Percentiles rank a stretch among this genome's conserved stretches.
These are phyloP conservation scores for Agonopterix alstromeriana DNA, from an alignment of 2,888 invertebrate genomes.

Conservation along the genomic window DNA sequence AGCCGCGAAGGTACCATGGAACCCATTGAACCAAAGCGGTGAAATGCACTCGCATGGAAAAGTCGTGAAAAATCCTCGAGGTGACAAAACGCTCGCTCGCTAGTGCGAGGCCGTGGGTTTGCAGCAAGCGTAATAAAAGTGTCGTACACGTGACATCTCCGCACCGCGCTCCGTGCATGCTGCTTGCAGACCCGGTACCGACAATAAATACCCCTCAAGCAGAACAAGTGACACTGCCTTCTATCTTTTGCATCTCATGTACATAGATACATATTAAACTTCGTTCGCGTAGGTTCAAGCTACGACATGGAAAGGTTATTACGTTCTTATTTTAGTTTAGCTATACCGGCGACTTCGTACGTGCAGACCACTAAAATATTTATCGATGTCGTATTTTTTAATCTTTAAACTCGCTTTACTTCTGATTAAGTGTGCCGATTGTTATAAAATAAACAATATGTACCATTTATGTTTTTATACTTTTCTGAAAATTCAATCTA, in stretches of 20 bases:
- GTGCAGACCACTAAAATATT: too few species aligned
- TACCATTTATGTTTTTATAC: too few species aligned
- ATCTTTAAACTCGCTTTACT: too few species aligned
- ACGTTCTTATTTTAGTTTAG: too few species aligned
- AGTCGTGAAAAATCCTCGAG: constrained; percentile 54
- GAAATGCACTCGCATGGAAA: constrained; percentile 55
- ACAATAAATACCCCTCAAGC: constrained; percentile 9
- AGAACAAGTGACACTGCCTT: not conserved
- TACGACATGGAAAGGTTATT: too few species aligned
- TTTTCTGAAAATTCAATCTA: too few species aligned
- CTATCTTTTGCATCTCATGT: not conserved
- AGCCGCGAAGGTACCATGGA: constrained; percentile 40
- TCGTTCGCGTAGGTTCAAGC: too few species aligned
- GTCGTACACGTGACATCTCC: constrained; percentile 28
- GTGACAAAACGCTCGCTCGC: constrained; percentile 50
- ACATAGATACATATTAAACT: too few species aligned
- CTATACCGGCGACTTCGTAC: too few species aligned
- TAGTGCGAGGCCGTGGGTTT: constrained; percentile 23
- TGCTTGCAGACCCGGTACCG: not conserved
- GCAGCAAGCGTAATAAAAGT: constrained; percentile 33
- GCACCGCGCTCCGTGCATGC: not conserved
- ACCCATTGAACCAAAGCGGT: constrained; percentile 49
- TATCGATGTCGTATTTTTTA: too few species aligned
- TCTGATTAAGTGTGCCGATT: too few species aligned
- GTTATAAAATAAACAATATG: too few species aligned